Percentiles rank a stretch among this genome's conserved stretches.
Evolutionary conservation across 2,113 vertebrate genomes (phyloP).

Genomic region (Blennius ocellaris): DNA sequence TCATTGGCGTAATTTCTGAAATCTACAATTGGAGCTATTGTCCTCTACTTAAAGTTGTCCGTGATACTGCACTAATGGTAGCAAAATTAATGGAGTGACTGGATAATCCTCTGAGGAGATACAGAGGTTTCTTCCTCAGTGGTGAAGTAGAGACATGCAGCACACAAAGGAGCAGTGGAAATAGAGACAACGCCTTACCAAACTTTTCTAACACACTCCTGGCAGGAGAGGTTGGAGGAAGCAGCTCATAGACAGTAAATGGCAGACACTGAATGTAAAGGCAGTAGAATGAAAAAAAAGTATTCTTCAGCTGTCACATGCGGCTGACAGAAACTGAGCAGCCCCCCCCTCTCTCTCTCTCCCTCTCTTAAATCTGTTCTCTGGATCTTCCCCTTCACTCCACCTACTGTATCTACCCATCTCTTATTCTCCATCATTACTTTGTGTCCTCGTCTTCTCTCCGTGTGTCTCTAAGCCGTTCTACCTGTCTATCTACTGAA

Average conservation of each 20-base stretch:
- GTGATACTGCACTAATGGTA: too few relatives aligned
- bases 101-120: too few relatives aligned
- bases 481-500: slow-evolving; percentile 21
- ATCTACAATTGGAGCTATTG: too few relatives aligned
- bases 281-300: slow-evolving; percentile 40
- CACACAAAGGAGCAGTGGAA: too few relatives aligned
- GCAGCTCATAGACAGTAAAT: background rate
- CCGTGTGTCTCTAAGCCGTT: background rate
- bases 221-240: too few relatives aligned
- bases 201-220: too few relatives aligned
- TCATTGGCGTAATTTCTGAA: too few relatives aligned
- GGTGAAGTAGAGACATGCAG: too few relatives aligned
- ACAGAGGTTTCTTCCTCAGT: too few relatives aligned
- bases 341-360: slow-evolving; percentile 21
- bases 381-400: slow-evolving; percentile 11
- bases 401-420: slow-evolving; percentile 14
- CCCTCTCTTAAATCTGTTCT: slow-evolving; percentile 39
- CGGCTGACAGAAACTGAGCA: slow-evolving; percentile 33
- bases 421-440: slow-evolving; percentile 19
- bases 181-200: too few relatives aligned
- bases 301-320: slow-evolving; percentile 35
- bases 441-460: background rate
- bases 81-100: too few relatives aligned
- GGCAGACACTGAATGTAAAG: slow-evolving; percentile 13
- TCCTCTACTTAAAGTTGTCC: too few relatives aligned